Percentiles rank a stretch among this genome's conserved stretches.
Evolutionary conservation across 2,797 vertebrate species (phyloP).

Genomic region (Lepilemur ruficaudatus): DNA sequence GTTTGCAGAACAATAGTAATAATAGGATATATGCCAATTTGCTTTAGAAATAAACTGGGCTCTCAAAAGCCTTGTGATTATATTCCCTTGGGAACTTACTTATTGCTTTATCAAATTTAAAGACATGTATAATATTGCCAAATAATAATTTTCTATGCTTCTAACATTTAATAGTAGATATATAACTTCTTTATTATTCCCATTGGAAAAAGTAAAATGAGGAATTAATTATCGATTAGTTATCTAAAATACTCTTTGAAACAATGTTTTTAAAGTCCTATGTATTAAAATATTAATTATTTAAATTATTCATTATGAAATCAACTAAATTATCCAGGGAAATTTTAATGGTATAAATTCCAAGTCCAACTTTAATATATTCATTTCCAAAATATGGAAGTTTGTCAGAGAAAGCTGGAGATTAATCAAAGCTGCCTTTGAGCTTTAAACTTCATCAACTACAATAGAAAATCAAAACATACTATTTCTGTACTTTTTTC

Average conservation of each 20-base stretch:
- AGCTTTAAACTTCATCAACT: constrained; percentile 39
- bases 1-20: neutral
- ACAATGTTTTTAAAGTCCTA: neutral
- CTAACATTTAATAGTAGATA: neutral
- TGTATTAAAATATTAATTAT: neutral
- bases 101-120: neutral
- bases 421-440: constrained; percentile 26
- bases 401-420: neutral
- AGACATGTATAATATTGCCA: neutral
- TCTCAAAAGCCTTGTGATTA: neutral
- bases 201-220: neutral
- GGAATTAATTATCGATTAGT: neutral
- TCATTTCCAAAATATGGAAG: constrained; percentile 29
- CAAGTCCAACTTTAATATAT: constrained; percentile 47
- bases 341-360: constrained; percentile 17
- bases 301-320: constrained; percentile 23
- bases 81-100: neutral
- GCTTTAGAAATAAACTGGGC: neutral
- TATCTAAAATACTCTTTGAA: neutral
- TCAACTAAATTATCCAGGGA: constrained; percentile 44
- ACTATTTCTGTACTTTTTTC: constrained; percentile 27
- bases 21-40: neutral
- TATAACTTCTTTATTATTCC: neutral
- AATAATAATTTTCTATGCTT: neutral
- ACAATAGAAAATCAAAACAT: constrained; percentile 36